Evolutionary conservation across 2,888 invertebrate genomes (phyloP), one percentile per base, ranked within the genome.

Genomic region (Aelia acuminata): DNA sequence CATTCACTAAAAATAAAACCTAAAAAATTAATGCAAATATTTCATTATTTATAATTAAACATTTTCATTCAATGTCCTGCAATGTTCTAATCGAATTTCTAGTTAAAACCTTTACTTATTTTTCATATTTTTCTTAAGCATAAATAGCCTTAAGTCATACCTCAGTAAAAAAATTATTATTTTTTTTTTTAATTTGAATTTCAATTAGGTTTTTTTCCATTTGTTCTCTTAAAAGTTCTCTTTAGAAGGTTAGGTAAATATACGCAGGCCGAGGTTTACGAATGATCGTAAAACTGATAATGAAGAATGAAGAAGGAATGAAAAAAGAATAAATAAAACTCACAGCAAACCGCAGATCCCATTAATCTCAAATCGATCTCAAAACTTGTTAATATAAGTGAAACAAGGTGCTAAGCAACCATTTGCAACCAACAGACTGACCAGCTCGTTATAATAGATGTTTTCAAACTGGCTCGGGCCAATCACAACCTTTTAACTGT

Each of bases 381-480:
- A 15, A 35, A 70, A 70, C 31, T 31, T 31, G 63, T 63, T 18
- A 31, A 63, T n/a, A n/a, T n/a, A n/a, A n/a, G 31, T 10, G 7
- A 43, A 43, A 43, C 26, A 26, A 53, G 53, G 0, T 26, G 11
- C n/a, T 26, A 57, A 0, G 3, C 4, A 15, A 43, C 49, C 39
- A 22, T 39, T 15, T 39, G 49, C 35, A 39, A 26, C 20, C 22
- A 1, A 35, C 85, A 57, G 57, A 57, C 8, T 18, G 50, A 49
- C 35, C 50, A 57, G 85, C 31, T 80, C 39, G 22, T 31, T 22
- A 85, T 39, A 50, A 50, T 31, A 50, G 53, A 53, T 39, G 39
- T 85, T 15, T 39, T 39, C n/a, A n/a, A 85, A 85, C 85, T 85
- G 85, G 85, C 31, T 50, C 50, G 5, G n/a, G 20, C 26, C 49